Percentiles rank a stretch among this genome's conserved stretches.
These are phyloP conservation scores for Cassiopea xamachana DNA, from an alignment of 30 jellyfish, hydroid and myxozoan species.

Conservation along the genomic window DNA sequence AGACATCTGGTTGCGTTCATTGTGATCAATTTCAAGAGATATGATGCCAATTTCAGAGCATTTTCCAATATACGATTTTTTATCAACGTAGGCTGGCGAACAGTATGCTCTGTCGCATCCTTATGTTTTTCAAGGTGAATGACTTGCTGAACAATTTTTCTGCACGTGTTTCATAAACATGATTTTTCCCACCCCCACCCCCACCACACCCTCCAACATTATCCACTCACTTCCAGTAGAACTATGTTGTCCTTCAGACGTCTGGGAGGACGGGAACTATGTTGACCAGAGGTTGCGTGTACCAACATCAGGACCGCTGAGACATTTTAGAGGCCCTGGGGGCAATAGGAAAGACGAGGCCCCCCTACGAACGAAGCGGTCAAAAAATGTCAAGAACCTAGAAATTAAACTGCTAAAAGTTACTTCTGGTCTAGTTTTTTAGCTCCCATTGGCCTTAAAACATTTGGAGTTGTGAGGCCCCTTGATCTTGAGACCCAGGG, in stretches of 20 bases:
- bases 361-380: no score
- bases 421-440: no score
- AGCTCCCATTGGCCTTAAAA: no score
- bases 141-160: not conserved
- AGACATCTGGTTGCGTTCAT: not conserved
- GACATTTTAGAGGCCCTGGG: no score
- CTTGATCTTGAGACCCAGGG: no score
- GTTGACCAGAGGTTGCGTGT: no score
- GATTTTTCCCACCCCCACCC: not conserved
- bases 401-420: no score
- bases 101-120: not conserved
- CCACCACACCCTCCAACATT: no score
- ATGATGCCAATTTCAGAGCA: not conserved
- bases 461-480: no score
- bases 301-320: no score
- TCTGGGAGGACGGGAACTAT: not conserved
- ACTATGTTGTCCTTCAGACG: not conserved
- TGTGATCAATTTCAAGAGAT: not conserved
- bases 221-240: not conserved
- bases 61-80: not conserved
- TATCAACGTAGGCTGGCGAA: not conserved
- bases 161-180: not conserved
- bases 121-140: not conserved
- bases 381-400: no score
- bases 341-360: no score